Conservation (phyloP, 92 coral and sea anemone genomes). For the Micromussa lordhowensis region DNA sequence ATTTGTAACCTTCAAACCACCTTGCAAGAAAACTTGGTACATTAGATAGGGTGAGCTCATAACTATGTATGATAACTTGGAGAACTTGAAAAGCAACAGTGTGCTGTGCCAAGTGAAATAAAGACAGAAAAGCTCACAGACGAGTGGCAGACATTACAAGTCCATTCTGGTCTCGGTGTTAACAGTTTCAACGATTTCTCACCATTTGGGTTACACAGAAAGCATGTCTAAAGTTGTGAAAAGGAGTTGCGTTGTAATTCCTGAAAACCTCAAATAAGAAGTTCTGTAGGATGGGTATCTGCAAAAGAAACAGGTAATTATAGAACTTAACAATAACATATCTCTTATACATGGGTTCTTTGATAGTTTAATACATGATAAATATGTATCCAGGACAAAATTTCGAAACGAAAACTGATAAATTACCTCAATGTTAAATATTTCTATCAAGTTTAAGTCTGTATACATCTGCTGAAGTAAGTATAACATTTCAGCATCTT, state of each 20-base stretch:
- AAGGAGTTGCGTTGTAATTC: slow-evolving; percentile 87
- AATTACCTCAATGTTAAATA: slow-evolving; percentile 79
- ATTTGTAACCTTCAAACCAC: too few species aligned
- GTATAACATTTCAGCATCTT: slow-evolving; percentile 88
- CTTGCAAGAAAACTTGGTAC: too few species aligned
- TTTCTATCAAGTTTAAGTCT: slow-evolving; percentile 78
- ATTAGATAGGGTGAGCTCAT: too few species aligned
- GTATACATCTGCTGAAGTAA: slow-evolving; percentile 87
- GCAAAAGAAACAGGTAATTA: slow-evolving; percentile 10
- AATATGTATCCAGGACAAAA: background rate
- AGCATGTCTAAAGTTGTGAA: slow-evolving; percentile 91
- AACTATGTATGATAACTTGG: too few species aligned
- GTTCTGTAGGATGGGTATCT: slow-evolving; percentile 83
- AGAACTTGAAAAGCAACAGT: too few species aligned
- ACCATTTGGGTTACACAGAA: slow-evolving; percentile 96
- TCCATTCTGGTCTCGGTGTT: too few species aligned
- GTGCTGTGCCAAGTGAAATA: too few species aligned
- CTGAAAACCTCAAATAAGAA: slow-evolving; percentile 83
- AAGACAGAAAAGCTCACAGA: too few species aligned
- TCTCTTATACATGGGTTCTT: background rate
- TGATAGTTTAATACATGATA: background rate
- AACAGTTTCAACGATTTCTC: background rate
- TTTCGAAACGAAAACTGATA: background rate
- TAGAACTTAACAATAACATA: background rate
- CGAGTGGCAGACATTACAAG: too few species aligned